Evolutionary conservation across 2,797 vertebrate genomes (phyloP).

Genomic region (Melanotaenia maccullochi): DNA sequence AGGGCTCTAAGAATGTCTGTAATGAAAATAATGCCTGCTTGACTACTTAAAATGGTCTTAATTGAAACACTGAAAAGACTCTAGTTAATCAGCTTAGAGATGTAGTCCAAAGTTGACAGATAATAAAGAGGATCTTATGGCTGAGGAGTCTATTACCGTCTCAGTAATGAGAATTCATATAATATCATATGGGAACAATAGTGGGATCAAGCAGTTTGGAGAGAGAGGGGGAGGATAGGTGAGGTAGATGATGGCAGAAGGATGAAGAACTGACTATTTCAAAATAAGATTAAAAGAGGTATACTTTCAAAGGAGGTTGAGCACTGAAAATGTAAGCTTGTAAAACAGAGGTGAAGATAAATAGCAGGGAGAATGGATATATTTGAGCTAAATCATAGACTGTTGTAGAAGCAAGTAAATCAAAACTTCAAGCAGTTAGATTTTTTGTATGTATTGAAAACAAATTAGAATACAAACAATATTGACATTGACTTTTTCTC

Average conservation of each 20-base stretch:
- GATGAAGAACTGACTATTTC: constrained; percentile 20
- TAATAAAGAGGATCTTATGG: constrained; percentile 75
- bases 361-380: background rate
- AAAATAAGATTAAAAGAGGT: background rate
- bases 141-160: constrained; percentile 72
- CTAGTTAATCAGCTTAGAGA: constrained; percentile 79
- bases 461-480: background rate
- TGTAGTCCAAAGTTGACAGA: constrained; percentile 71
- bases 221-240: constrained; percentile 17
- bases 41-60: constrained; percentile 66
- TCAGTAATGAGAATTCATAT: constrained; percentile 70
- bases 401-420: background rate
- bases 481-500: background rate
- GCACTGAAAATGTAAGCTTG: background rate
- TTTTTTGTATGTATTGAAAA: too few species aligned
- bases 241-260: constrained; percentile 1
- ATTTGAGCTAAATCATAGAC: background rate
- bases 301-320: background rate
- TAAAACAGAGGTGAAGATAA: background rate
- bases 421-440: too few species aligned
- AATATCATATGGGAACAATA: constrained; percentile 65
- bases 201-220: constrained; percentile 29
- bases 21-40: constrained; percentile 65
- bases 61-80: constrained; percentile 80
- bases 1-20: constrained; percentile 53